Percentiles rank a stretch among this genome's conserved stretches.
Evolutionary conservation across 2,113 vertebrate species (phyloP).

Genomic region (Sprattus sprattus): DNA sequence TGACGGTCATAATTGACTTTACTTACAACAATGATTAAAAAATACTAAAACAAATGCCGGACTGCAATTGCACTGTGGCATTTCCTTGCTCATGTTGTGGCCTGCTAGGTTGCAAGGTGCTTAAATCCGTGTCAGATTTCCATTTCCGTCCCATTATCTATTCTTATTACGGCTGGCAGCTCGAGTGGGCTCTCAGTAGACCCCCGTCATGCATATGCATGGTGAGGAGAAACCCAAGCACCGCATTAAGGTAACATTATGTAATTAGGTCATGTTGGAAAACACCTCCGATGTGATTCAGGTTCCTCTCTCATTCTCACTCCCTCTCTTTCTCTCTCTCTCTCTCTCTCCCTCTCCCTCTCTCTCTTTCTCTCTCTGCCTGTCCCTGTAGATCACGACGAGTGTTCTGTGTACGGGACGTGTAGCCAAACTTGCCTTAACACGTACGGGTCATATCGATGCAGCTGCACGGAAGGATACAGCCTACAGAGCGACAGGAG

Average conservation of each 20-base stretch:
- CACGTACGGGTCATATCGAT: constrained; percentile 76
- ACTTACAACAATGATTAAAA: neutral
- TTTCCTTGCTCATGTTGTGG: neutral
- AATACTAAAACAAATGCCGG: neutral
- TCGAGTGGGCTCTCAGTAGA: neutral
- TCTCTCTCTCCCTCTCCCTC: neutral
- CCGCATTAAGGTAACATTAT: constrained; percentile 35
- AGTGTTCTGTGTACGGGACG: constrained; percentile 75
- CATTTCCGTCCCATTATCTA: neutral
- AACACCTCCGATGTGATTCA: constrained; percentile 23
- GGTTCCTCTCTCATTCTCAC: constrained; percentile 4
- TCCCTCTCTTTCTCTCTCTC: neutral
- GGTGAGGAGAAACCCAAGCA: constrained; percentile 14
- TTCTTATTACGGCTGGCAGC: neutral
- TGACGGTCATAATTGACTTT: neutral
- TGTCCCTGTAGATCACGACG: constrained; percentile 76
- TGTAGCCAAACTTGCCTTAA: constrained; percentile 83
- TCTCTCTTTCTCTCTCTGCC: neutral
- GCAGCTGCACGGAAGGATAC: constrained; percentile 82
- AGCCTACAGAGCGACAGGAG: constrained; percentile 78
- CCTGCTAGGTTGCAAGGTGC: neutral
- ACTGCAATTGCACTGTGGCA: neutral
- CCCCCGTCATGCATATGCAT: neutral
- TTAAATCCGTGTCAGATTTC: constrained; percentile 1
- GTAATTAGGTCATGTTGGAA: constrained; percentile 46